Base-by-base conservation (phyloP, 2,797 vertebrate genomes). In the Scolopax bukidnonensis region DNA sequence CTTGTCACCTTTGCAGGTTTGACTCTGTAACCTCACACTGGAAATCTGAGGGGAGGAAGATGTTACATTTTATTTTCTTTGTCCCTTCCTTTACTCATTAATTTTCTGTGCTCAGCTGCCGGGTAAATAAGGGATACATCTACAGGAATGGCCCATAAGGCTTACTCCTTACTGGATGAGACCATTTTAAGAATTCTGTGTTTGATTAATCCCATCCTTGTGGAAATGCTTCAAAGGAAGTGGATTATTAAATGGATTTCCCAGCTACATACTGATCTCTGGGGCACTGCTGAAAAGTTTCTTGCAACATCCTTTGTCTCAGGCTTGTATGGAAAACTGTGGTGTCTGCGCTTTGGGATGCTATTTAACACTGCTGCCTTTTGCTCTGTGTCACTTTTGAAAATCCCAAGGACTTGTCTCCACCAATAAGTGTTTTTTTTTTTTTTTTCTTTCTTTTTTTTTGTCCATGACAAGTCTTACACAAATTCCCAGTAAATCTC, bases 181-280 rank as follows among this genome's bases (percentile, higher is more conserved):
- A 36, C 12, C 32, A 36, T 69, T 81, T 86, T 5, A 74, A 86
- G 73, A 91, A 73, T 64, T 65, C 71, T 41, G 4, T 54, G 5
- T 65, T 93, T 78, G 38, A 54, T 84, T 79, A 87, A 73, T 70
- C 38, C 32, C 1, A 3, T 91, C 74, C 74, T 86, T 67, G 70
- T 47, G 47, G 83, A 90, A 91, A 86, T 54, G n/a, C 54, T 87
- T 94, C 85, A 94, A 90, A 94, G 38, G 63, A 81, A 56, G n/a
- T 64, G 71, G 14, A 65, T 78, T 87, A 38, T 64, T 91, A 64
- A 93, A 80, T 89, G 60, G 56, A 74, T 94, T 95, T 95, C 67
- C 69, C 59, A 59, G 73, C 77, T 86, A 59, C 51, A 18, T 59
- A 63, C 74, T 61, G 65, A 79, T 86, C 56, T 81, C 73, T 12